Evolutionary conservation across 2,797 vertebrate species (phyloP).

Genomic region (Rhinophrynus dorsalis): DNA sequence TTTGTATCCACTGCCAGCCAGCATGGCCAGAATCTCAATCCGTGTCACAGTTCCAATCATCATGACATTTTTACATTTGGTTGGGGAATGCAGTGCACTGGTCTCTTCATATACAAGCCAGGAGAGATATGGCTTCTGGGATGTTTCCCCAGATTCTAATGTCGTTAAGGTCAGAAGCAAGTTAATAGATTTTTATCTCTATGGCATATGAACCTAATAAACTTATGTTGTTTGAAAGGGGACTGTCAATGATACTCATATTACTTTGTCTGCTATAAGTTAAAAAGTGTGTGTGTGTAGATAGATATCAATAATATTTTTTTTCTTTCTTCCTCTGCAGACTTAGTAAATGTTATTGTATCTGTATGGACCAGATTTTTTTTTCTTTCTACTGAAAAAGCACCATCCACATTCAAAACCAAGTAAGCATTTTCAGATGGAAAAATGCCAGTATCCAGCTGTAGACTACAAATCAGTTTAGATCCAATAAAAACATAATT

Average conservation of each 20-base stretch:
- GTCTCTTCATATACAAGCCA: conserved; percentile 79
- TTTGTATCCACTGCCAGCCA: conserved; percentile 54
- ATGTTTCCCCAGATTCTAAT: conserved; percentile 76
- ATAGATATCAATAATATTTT: too few species aligned
- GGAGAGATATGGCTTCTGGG: conserved; percentile 79
- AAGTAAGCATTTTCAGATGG: too few species aligned
- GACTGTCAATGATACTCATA: conserved; percentile 47
- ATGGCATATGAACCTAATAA: conserved; percentile 78
- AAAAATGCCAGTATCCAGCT: too few species aligned
- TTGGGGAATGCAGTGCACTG: conserved; percentile 70
- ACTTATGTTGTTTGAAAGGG: conserved; percentile 65
- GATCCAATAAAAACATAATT: too few species aligned
- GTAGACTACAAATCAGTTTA: too few species aligned
- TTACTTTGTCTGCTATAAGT: conserved; percentile 49
- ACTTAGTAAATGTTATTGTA: too few species aligned
- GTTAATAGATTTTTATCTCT: conserved; percentile 86
- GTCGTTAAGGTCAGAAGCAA: conserved; percentile 79
- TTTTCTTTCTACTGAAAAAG: too few species aligned
- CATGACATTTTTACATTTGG: conserved; percentile 77
- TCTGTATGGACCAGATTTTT: too few species aligned
- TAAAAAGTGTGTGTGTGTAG: too few species aligned
- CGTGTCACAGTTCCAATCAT: conserved; percentile 77
- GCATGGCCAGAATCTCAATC: conserved; percentile 58
- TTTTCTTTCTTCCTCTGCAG: too few species aligned
- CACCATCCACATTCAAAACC: too few species aligned